Base-by-base conservation (phyloP, 2,797 vertebrate genomes). In the Momotus momota region DNA sequence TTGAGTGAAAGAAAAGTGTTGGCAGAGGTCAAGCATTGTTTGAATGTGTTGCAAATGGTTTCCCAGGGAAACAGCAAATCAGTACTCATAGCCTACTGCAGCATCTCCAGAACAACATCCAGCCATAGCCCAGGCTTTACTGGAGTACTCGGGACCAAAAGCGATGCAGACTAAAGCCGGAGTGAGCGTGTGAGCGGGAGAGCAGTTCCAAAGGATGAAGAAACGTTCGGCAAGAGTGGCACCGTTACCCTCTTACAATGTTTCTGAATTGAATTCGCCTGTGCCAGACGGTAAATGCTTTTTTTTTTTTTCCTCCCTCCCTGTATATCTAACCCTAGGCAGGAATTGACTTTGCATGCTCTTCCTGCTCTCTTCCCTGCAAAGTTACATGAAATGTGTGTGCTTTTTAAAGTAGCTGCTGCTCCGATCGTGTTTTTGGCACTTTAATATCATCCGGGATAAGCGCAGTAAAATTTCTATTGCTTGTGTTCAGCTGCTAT, bases 51-150 rank as follows among this genome's bases (percentile, higher is more conserved):
- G 97, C 96, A 95, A 93, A 94, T 97, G 97, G 97, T 97, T 98
- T 98, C 98, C 97, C 97, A 81, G 97, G 97, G 98, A 98, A 97
- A 98, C 95, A 81, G 97, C 94, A 96, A 95, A 97, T 97, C 94
- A 93, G 96, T 86, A 58, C 83, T 96, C 82, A 2, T 80, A 94
- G 94, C 95, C 95, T 91, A 41, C 94, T 90, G 94, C 94, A 90
- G 96, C 95, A 83, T 94, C 93, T 97, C 80, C 96, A 81, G 94
- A 95, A 80, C 69, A 81, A 49, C 95, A 91, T 90, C 88, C 20
- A 96, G 96, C 79, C 80, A 22, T 14, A 85, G 90, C 71, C 3
- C 29, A 45, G 40, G 71, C 83, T 78, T 81, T 88, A 81, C 94
- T 87, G 14, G 62, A 79, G 87, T 93, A 64, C 77, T 67, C 45